These are phyloP conservation scores for Vimba vimba DNA, from an alignment of 2,113 vertebrate species.

Conservation along the genomic window DNA sequence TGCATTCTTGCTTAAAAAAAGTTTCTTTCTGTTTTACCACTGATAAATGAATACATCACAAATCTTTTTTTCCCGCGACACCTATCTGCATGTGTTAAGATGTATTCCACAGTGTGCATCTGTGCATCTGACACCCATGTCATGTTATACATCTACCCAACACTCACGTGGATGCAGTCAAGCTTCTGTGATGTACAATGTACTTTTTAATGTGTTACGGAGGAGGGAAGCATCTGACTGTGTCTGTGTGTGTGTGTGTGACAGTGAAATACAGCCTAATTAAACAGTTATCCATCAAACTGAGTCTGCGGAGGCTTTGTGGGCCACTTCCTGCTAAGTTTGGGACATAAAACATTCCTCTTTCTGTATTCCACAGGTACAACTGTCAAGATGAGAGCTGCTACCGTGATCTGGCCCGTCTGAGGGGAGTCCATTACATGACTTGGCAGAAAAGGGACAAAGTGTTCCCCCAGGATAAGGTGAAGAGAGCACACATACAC, in stretches of 20 bases:
- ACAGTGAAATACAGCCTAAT: conserved; percentile 70
- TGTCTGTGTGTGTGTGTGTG: conserved; percentile 43
- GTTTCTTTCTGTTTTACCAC: neutral
- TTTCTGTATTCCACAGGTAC: conserved; percentile 81
- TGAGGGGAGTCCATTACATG: conserved; percentile 90
- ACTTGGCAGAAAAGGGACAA: conserved; percentile 91
- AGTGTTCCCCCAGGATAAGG: conserved; percentile 94
- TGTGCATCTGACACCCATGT: conserved; percentile 4
- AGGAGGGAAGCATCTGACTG: conserved; percentile 34
- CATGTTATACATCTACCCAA: neutral
- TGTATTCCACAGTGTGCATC: neutral
- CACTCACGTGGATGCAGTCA: neutral
- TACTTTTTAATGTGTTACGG: conserved; percentile 25
- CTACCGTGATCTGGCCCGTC: conserved; percentile 93
- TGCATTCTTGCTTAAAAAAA: neutral
- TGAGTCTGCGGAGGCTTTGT: conserved; percentile 50
- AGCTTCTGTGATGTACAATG: neutral
- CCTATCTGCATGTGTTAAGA: conserved; percentile 5
- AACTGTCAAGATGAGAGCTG: conserved; percentile 97
- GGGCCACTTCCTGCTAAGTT: conserved; percentile 31
- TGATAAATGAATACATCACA: neutral
- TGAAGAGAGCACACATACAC: conserved; percentile 63
- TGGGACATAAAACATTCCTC: conserved; percentile 57
- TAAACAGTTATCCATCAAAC: conserved; percentile 70
- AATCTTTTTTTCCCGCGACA: neutral